Evolutionary conservation across 2,888 invertebrate species (phyloP), one percentile per base, ranked within the genome.

Genomic region (Patella depressa): DNA sequence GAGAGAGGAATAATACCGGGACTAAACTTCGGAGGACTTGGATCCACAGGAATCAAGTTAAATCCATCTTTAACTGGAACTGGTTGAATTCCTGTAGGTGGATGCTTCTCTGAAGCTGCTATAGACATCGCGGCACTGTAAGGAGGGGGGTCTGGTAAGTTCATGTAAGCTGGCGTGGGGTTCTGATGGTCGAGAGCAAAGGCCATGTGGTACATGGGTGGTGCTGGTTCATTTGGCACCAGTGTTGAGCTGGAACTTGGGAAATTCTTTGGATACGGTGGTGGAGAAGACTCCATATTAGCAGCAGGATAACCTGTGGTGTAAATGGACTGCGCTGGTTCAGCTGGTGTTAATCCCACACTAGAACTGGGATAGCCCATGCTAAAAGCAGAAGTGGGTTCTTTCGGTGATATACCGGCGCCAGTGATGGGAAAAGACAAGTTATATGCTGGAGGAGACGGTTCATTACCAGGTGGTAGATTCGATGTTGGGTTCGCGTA

Each of bases 1-100:
- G 65, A 65, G 19, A 65, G 65, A 11, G 65, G 65, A 12, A 24
- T 65, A 19, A 65, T 65, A 65, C 65, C 65, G 15, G 65, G 65
- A 24, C 65, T 65, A 14, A 65, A 65, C 65, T 65, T 65, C 65
- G 65, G 65, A 65, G 65, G 65, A 24, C 19, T 65, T 19, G 24
- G 65, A 65, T 65, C 24, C 24, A 24, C 24, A 0, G 65, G 65
- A 24, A 19, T 24, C 65, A 65, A 65, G 65, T 65, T 65, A 24
- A 65, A 65, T 14, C 65, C 65, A 12, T 65, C 65, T 24, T 45
- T 45, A 45, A 45, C 5, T 45, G 45, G 45, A 45, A 45, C 7
- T 9, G 24, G 19, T 11, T 65, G 19, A 14, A 19, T 65, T 65
- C 65, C 65, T 65, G 65, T 9, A 12, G 65, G 14, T 12, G 65